phyloP scores from a whole-genome alignment of 2,888 invertebrate genomes.

The Nomada flava region DNA sequence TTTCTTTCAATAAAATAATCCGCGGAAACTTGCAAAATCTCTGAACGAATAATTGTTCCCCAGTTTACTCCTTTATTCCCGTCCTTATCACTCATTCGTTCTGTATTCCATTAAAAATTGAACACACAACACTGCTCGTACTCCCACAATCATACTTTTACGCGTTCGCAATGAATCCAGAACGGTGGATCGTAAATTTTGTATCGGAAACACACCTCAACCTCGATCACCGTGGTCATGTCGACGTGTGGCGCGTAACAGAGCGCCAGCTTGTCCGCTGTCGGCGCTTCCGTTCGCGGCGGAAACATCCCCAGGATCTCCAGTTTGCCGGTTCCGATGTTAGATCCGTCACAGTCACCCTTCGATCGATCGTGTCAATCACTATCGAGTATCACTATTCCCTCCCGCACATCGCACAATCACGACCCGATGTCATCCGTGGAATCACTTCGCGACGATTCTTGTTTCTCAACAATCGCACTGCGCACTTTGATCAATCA shows the following conservation, averaged over 20 bases:
- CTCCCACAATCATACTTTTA: too few relatives aligned
- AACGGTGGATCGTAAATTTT: neutral
- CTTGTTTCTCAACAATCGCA: too few relatives aligned
- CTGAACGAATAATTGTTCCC: too few relatives aligned
- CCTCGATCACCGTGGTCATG: conserved; percentile 91
- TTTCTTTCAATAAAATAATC: too few relatives aligned
- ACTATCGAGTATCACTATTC: conserved; percentile 15
- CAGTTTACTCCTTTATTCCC: too few relatives aligned
- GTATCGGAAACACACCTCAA: conserved; percentile 86
- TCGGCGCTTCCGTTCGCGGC: conserved; percentile 83
- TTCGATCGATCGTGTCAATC: conserved; percentile 11
- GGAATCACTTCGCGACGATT: conserved; percentile 1
- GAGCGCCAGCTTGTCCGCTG: conserved; percentile 87
- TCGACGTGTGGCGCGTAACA: conserved; percentile 89
- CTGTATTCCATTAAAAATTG: too few relatives aligned
- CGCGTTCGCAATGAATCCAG: too few relatives aligned
- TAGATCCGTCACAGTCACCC: conserved; percentile 24
- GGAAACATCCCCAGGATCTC: conserved; percentile 84
- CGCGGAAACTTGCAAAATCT: too few relatives aligned
- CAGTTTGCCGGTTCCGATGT: conserved; percentile 76
- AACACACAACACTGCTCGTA: neutral
- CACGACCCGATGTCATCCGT: conserved; percentile 36
- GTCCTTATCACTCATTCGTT: too few relatives aligned
- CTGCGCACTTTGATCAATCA: neutral
- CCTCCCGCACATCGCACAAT: conserved; percentile 47